Conservation (phyloP, 2,113 vertebrate species). For the Pitta sordida region DNA sequence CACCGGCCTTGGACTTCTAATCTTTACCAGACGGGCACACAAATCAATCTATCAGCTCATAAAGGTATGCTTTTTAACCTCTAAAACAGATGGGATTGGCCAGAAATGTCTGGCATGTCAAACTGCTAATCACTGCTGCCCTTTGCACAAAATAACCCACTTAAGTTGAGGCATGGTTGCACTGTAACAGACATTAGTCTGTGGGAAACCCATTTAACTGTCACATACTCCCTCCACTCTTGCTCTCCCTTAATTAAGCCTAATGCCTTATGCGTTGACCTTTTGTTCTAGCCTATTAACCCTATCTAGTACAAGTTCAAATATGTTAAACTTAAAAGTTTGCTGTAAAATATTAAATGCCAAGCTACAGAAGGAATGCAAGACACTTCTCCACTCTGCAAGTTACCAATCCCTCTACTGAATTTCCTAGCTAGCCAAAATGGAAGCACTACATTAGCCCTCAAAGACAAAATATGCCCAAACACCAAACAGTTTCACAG, state of each 20-base stretch:
- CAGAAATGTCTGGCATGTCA: conserved; percentile 92
- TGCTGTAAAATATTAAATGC: conserved; percentile 73
- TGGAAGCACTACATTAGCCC: background rate
- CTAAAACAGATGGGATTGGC: conserved; percentile 90
- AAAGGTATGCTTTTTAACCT: conserved; percentile 94
- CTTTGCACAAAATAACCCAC: conserved; percentile 87
- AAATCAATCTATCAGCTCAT: conserved; percentile 96
- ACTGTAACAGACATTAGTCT: conserved; percentile 81
- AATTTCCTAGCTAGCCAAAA: background rate
- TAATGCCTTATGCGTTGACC: conserved; percentile 83
- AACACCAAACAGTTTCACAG: background rate
- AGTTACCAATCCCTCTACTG: background rate
- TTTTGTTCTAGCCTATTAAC: conserved; percentile 82
- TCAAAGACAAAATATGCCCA: background rate
- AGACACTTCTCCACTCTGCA: background rate
- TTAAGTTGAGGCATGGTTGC: conserved; percentile 90
- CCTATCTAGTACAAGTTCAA: conserved; percentile 80
- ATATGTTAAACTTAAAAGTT: conserved; percentile 77
- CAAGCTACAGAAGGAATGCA: conserved; percentile 28
- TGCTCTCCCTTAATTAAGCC: conserved; percentile 83
- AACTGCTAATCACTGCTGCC: conserved; percentile 83
- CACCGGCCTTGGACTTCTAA: conserved; percentile 92
- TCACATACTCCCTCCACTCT: conserved; percentile 79
- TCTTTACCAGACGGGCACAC: conserved; percentile 90
- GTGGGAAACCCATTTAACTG: conserved; percentile 85